phyloP scores from a whole-genome alignment of 2,888 invertebrate genomes.

The Amaurobius ferox region DNA sequence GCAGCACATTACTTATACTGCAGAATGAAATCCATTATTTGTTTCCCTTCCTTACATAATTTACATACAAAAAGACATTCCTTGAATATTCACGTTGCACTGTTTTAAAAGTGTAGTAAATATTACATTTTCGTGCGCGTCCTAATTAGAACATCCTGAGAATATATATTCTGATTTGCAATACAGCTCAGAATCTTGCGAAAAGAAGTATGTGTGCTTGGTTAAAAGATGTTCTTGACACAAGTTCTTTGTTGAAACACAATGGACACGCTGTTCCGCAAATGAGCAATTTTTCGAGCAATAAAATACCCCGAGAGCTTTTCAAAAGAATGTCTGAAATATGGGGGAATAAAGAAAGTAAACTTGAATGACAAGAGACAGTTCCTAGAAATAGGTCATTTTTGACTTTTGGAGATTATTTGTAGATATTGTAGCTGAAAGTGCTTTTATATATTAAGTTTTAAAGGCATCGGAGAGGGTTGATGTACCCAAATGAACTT shows the following conservation, averaged over 20 bases:
- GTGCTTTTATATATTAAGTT: no score
- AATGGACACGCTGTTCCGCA: not conserved
- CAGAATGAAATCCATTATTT: no score
- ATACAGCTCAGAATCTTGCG: not conserved
- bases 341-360: conserved; percentile 3
- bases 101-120: not conserved
- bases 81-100: no score
- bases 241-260: not conserved
- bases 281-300: not conserved
- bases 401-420: not conserved
- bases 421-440: no score
- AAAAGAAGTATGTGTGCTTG: not conserved
- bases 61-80: no score
- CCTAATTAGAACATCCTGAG: not conserved
- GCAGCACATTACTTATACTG: no score
- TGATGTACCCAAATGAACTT: no score
- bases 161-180: not conserved
- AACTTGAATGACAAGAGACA: not conserved
- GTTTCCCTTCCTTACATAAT: no score
- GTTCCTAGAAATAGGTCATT: conserved; percentile 3
- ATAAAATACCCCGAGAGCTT: not conserved
- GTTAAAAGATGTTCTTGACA: conserved; percentile 9
- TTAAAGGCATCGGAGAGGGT: no score
- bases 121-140: not conserved
- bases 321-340: conserved; percentile 1